phyloP scores from a whole-genome alignment of 2,113 vertebrate species.

The Aleadryas rufinucha region DNA sequence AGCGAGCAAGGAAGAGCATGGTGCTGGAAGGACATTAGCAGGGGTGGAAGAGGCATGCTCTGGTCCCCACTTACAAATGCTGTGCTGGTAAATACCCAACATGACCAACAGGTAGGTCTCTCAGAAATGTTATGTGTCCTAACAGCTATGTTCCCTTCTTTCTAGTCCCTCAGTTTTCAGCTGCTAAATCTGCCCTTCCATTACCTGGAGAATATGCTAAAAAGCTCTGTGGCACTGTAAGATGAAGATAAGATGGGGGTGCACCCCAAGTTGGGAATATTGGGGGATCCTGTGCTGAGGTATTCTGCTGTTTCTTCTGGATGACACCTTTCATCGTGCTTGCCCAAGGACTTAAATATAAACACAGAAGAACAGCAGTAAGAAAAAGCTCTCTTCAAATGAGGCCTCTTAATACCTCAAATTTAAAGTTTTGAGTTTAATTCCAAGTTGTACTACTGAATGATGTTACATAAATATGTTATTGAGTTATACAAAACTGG shows the following conservation, averaged over 20 bases:
- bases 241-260: neutral
- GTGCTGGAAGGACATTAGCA: neutral
- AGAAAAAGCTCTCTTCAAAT: neutral
- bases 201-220: neutral
- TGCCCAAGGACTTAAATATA: neutral
- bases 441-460: neutral
- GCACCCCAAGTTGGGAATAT: rapidly evolving
- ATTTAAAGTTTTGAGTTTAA: neutral
- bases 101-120: neutral
- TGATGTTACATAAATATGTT: neutral
- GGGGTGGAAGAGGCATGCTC: neutral
- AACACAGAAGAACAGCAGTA: neutral
- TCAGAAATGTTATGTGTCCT: neutral
- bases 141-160: neutral
- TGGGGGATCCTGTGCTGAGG: neutral
- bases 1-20: neutral
- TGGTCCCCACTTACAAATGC: neutral
- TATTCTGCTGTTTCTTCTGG: neutral
- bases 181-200: neutral
- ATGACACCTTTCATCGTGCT: rapidly evolving
- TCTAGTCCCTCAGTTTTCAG: neutral
- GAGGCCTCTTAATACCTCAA: neutral
- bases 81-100: neutral
- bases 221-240: neutral
- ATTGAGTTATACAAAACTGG: neutral